phyloP scores from a whole-genome alignment of 2,888 invertebrate genomes.

The Nomada fucata region DNA sequence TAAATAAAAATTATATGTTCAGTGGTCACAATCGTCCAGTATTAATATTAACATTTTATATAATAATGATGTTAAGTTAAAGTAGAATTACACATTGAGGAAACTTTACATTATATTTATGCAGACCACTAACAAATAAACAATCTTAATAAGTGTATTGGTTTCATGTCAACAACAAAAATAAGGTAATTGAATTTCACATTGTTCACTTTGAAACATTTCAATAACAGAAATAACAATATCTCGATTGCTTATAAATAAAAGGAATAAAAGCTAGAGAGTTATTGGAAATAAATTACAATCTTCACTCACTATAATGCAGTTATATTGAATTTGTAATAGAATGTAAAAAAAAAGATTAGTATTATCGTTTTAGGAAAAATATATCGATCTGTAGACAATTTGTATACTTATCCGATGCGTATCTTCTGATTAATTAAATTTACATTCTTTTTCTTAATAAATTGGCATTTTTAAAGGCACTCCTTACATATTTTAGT shows the following conservation, averaged over 20 bases:
- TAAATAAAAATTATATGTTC: not conserved
- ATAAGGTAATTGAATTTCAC: not conserved
- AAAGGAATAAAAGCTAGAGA: not conserved
- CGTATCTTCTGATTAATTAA: not conserved
- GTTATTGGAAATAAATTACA: not conserved
- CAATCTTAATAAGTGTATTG: not conserved
- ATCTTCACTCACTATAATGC: not conserved
- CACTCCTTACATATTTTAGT: conserved; percentile 9
- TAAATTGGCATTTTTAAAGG: not conserved
- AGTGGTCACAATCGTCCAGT: not conserved
- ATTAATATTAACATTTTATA: conserved; percentile 5
- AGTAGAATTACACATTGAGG: not conserved
- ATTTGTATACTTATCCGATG: not conserved
- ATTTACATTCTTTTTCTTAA: conserved; percentile 1
- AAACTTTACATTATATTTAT: conserved; percentile 8
- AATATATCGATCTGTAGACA: not conserved
- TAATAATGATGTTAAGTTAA: conserved; percentile 2
- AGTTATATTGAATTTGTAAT: not conserved
- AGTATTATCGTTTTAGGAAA: not conserved
- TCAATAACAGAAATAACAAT: too few relatives aligned
- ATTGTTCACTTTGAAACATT: too few relatives aligned
- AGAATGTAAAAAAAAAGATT: conserved; percentile 1
- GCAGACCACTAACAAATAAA: not conserved
- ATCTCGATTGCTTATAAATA: not conserved
- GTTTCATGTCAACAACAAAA: not conserved